Conservation (phyloP, 2,797 vertebrate species). For the Enteromius unitaeniatus region DNA sequence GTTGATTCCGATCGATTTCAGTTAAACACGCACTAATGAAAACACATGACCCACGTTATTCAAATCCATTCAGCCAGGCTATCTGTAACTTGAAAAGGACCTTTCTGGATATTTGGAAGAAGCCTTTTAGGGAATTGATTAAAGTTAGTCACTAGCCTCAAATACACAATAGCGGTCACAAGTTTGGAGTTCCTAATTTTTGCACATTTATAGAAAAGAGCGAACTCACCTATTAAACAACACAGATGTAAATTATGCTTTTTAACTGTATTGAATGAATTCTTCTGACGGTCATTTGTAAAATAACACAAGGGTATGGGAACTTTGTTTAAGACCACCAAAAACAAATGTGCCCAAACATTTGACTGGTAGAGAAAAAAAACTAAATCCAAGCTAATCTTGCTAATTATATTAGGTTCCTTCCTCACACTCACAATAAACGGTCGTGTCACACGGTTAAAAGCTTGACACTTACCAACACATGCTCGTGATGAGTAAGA, state of each 20-base stretch:
- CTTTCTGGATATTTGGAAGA: neutral
- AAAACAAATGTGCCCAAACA: neutral
- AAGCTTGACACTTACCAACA: conserved; percentile 42
- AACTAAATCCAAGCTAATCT: neutral
- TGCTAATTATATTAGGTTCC: neutral
- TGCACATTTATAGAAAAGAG: neutral
- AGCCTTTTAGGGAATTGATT: neutral
- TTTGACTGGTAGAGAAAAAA: neutral
- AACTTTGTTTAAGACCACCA: neutral
- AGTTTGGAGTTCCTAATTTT: neutral
- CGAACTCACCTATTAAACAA: neutral
- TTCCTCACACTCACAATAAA: neutral
- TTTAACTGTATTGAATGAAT: neutral
- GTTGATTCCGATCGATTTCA: neutral
- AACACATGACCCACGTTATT: neutral
- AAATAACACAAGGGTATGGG: neutral
- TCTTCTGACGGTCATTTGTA: neutral
- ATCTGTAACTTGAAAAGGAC: neutral
- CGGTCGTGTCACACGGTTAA: conserved; percentile 11
- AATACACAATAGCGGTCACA: neutral
- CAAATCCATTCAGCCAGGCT: neutral
- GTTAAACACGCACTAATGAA: conserved; percentile 1
- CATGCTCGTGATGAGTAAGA: conserved; percentile 36
- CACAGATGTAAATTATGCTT: neutral
- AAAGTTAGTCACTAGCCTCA: neutral